These are phyloP conservation scores for Hiodon tergisus DNA, from an alignment of 2,113 vertebrate species.

Conservation along the genomic window DNA sequence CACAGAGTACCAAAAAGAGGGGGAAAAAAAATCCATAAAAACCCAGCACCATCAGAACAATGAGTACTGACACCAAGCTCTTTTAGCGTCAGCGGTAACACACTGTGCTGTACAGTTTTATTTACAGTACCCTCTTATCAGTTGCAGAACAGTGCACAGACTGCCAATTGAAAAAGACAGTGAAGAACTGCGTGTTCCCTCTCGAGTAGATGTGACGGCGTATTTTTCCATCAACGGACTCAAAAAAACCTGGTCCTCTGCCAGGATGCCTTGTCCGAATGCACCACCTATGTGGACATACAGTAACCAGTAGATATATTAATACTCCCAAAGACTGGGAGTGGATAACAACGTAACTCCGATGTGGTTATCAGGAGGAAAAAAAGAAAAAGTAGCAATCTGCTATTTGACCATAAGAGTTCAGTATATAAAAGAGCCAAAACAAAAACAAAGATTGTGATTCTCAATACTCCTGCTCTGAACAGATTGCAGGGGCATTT, in stretches of 20 bases:
- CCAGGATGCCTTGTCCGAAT: conserved; percentile 44
- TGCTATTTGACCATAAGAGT: not conserved
- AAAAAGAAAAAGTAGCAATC: not conserved
- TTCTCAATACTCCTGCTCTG: conserved; percentile 47
- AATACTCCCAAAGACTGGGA: conserved; percentile 20
- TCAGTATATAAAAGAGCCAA: not conserved
- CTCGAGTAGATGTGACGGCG: conserved; percentile 68
- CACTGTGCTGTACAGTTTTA: conserved; percentile 88
- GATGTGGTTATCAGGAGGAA: not conserved
- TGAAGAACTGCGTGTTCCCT: conserved; percentile 84
- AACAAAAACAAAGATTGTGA: not conserved
- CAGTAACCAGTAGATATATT: conserved; percentile 46
- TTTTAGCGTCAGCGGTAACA: conserved; percentile 52
- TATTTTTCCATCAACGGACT: conserved; percentile 54
- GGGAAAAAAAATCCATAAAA: conserved; percentile 61
- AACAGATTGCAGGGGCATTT: conserved; percentile 48
- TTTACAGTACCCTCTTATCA: conserved; percentile 98
- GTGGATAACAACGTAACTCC: not conserved
- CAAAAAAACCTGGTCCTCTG: conserved; percentile 41
- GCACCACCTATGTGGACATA: not conserved
- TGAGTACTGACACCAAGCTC: conserved; percentile 80
- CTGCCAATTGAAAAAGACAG: conserved; percentile 89
- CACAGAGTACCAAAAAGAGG: conserved; percentile 82
- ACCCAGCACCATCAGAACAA: conserved; percentile 82
- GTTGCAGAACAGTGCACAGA: conserved; percentile 75